These are phyloP conservation scores for Eueides isabella DNA, from an alignment of 1,140 invertebrate species.

Conservation along the genomic window DNA sequence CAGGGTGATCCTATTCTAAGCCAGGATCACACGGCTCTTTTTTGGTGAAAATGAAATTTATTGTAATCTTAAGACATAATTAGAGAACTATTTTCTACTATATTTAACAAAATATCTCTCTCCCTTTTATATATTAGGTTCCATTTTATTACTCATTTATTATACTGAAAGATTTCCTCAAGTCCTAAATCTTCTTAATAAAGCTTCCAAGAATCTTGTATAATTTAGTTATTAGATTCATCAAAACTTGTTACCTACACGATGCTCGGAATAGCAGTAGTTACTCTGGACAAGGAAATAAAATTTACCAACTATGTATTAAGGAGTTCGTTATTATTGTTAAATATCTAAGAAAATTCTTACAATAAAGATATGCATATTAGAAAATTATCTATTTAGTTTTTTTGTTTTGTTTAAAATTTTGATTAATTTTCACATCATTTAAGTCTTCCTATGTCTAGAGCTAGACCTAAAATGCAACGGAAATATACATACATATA, in stretches of 20 bases:
- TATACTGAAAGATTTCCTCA: neutral
- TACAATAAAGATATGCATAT: neutral
- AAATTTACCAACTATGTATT: neutral
- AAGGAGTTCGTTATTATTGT: neutral
- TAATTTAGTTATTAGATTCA: neutral
- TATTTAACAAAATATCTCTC: no score
- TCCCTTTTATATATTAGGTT: neutral
- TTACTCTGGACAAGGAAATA: neutral
- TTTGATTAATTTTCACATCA: no score
- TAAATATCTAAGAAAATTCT: neutral
- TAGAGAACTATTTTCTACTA: no score
- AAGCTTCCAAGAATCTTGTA: neutral
- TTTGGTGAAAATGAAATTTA: no score
- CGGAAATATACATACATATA: no score
- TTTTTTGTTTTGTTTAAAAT: no score
- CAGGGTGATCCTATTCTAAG: no score
- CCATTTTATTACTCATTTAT: constrained; percentile 4
- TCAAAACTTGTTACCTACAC: neutral
- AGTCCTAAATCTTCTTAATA: neutral
- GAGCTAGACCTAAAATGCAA: no score
- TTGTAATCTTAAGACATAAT: no score
- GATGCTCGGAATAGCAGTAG: neutral
- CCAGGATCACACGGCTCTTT: no score
- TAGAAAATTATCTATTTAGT: no score
- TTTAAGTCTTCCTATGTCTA: no score